These are phyloP conservation scores for Myiozetetes cayanensis DNA, from an alignment of 2,113 vertebrate species.

Conservation along the genomic window DNA sequence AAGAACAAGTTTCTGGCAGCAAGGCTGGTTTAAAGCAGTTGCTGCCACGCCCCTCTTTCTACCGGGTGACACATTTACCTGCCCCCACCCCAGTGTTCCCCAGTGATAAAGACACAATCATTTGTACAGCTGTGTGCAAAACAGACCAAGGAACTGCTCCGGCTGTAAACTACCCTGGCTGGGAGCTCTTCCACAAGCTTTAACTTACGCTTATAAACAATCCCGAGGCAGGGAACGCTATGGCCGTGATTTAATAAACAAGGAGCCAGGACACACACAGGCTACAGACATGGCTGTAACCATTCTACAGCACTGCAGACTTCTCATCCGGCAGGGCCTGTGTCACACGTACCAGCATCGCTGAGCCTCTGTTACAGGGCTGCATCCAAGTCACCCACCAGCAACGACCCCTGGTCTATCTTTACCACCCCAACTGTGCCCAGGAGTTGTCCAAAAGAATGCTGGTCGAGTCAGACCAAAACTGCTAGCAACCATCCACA, in stretches of 20 bases:
- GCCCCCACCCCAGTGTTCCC: background rate
- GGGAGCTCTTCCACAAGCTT: background rate
- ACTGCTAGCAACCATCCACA: background rate
- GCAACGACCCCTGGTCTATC: background rate
- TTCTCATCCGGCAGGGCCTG: background rate
- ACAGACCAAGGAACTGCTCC: background rate
- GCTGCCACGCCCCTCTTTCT: background rate
- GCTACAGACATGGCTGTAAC: background rate
- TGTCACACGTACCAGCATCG: background rate
- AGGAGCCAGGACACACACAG: background rate
- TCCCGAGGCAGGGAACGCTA: background rate
- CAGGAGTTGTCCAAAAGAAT: background rate
- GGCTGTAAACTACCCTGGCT: background rate
- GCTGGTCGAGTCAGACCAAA: background rate
- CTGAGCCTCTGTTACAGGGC: background rate
- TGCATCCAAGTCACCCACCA: background rate
- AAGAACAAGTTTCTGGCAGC: slow-evolving; percentile 11
- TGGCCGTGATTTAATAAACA: background rate
- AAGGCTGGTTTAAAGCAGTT: background rate
- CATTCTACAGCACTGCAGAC: background rate
- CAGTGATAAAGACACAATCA: background rate
- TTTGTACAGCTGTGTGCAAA: background rate
- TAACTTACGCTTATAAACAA: background rate
- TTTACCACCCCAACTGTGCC: background rate
- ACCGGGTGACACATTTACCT: background rate